Conservation (phyloP, 1,140 invertebrate genomes). For the Phymastichus coffea region DNA sequence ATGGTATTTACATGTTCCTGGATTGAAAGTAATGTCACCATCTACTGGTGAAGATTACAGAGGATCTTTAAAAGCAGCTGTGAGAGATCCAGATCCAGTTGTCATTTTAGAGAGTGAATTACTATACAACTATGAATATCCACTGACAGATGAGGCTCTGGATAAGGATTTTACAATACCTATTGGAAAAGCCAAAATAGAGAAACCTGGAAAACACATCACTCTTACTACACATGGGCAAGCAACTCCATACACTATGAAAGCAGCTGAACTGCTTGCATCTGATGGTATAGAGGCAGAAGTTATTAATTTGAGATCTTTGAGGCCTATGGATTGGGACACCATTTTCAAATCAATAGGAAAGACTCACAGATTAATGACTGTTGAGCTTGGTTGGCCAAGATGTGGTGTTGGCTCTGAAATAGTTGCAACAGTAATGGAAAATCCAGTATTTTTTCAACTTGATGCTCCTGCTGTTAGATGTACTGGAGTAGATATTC, state of each 20-base stretch:
- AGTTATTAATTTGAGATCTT: slow-evolving; percentile 70
- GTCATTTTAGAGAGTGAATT: slow-evolving; percentile 74
- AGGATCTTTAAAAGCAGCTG: slow-evolving; percentile 68
- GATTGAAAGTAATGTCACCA: slow-evolving; percentile 74
- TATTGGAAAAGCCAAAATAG: slow-evolving; percentile 78
- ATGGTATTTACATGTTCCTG: slow-evolving; percentile 72
- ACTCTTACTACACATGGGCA: slow-evolving; percentile 62
- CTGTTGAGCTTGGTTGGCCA: slow-evolving; percentile 74
- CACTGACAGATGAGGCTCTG: slow-evolving; percentile 60
- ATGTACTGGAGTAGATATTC: slow-evolving; percentile 71
- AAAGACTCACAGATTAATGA: slow-evolving; percentile 72
- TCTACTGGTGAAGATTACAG: slow-evolving; percentile 68
- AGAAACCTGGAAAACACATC: slow-evolving; percentile 66
- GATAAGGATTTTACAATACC: slow-evolving; percentile 69
- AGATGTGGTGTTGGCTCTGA: slow-evolving; percentile 71
- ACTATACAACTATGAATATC: slow-evolving; percentile 60
- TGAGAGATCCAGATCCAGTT: slow-evolving; percentile 70
- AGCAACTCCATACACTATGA: slow-evolving; percentile 61
- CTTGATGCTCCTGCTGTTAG: slow-evolving; percentile 70
- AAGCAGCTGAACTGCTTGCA: slow-evolving; percentile 68
- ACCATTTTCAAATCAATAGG: slow-evolving; percentile 67
- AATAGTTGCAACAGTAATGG: slow-evolving; percentile 63
- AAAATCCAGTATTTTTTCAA: slow-evolving; percentile 67
- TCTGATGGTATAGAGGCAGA: slow-evolving; percentile 62
- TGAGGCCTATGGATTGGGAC: slow-evolving; percentile 68